Evolutionary conservation across 2,113 vertebrate species (phyloP).

Genomic region (Periophthalmus modestus): DNA sequence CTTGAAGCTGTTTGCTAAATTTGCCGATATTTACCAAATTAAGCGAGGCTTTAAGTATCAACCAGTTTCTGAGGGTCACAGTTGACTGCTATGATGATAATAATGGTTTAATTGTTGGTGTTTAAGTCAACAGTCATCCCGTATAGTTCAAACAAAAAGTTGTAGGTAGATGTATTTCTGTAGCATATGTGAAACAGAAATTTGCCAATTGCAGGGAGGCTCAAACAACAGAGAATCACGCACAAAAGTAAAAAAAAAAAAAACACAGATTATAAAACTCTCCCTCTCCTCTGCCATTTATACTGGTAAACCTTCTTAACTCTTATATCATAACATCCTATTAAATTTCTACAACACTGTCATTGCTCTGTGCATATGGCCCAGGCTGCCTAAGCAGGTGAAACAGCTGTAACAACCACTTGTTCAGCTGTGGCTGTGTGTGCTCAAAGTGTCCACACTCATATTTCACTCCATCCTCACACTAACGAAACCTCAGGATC

Average conservation of each 20-base stretch:
- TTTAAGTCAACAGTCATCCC: background rate
- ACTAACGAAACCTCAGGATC: conserved; percentile 36
- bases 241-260: background rate
- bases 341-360: conserved; percentile 41
- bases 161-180: background rate
- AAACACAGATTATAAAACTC: background rate
- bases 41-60: conserved; percentile 20
- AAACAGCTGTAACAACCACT: conserved; percentile 30
- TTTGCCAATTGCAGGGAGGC: background rate
- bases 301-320: background rate
- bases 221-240: background rate
- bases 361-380: conserved; percentile 31
- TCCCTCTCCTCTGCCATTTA: background rate
- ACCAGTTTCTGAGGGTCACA: conserved; percentile 36
- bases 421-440: conserved; percentile 20
- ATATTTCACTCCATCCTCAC: conserved; percentile 7
- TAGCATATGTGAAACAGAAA: background rate
- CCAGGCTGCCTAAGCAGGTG: conserved; percentile 30
- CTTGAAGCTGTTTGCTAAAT: too few relatives aligned
- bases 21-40: conserved; percentile 26
- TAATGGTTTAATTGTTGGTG: background rate
- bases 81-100: conserved; percentile 8
- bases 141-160: background rate
- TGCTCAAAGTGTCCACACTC: conserved; percentile 26
- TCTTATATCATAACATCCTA: conserved; percentile 19